phyloP scores from a whole-genome alignment of 2,113 vertebrate genomes.

The Conger conger region DNA sequence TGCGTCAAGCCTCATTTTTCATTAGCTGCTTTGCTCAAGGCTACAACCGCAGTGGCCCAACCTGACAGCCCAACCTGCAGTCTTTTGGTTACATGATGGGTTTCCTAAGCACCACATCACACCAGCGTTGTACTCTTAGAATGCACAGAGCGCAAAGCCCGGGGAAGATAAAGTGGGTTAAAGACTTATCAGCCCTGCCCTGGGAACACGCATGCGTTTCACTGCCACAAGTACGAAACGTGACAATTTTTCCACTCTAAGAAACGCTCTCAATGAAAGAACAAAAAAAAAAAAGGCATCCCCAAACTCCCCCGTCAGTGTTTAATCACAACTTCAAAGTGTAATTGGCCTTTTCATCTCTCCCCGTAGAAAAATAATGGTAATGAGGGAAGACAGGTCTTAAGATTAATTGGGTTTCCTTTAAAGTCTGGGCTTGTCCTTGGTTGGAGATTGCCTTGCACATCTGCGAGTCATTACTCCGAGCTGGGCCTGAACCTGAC shows the following conservation, averaged over 20 bases:
- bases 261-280: conserved; percentile 41
- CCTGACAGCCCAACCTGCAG: background rate
- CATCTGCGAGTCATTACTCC: conserved; percentile 62
- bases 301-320: conserved; percentile 47
- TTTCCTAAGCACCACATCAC: background rate
- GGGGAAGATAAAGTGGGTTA: conserved; percentile 20
- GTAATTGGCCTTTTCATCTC: conserved; percentile 67
- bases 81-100: background rate
- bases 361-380: conserved; percentile 60
- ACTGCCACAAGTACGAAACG: conserved; percentile 17
- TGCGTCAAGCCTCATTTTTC: too few relatives aligned
- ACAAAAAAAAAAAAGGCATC: conserved; percentile 42
- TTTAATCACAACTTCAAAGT: conserved; percentile 70
- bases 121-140: background rate
- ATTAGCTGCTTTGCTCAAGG: background rate
- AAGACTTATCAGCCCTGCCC: conserved; percentile 15
- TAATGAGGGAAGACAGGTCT: conserved; percentile 62
- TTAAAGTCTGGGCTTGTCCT: conserved; percentile 62
- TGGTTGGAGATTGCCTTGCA: conserved; percentile 51
- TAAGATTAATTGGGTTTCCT: conserved; percentile 64
- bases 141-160: background rate
- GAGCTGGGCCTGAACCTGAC: conserved; percentile 39
- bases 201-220: conserved; percentile 9
- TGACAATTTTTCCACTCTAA: conserved; percentile 36
- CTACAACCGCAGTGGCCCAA: background rate